A percentile compares a stretch with the other conserved stretches of the same genome.
Conservation (phyloP, 2,888 invertebrate genomes). For the Eristalinus aeneus region DNA sequence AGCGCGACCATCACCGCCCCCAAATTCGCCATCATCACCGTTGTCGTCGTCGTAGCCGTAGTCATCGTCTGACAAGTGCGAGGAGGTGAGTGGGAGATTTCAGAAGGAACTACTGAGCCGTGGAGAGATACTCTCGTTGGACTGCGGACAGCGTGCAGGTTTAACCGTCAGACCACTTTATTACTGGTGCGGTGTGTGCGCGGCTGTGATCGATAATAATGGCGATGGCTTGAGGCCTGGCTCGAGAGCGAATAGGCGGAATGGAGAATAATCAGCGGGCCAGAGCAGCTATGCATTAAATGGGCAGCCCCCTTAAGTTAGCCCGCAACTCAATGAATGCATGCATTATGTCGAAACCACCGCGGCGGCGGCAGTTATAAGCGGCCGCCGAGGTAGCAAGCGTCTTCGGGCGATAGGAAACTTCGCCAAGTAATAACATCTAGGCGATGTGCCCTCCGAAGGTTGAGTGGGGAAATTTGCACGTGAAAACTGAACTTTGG, state of each 20-base stretch:
- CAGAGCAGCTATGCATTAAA: background rate
- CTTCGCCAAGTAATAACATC: no score
- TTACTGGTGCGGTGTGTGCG: constrained; percentile 23
- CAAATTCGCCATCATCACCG: no score
- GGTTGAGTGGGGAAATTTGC: no score
- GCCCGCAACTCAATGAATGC: background rate
- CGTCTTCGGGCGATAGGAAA: background rate
- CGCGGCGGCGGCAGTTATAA: background rate
- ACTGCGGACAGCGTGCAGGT: constrained; percentile 16
- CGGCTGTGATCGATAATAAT: constrained; percentile 57
- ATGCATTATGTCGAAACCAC: constrained; percentile 15
- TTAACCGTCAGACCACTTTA: constrained; percentile 47
- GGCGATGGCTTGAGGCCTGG: constrained; percentile 52
- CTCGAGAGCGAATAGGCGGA: background rate
- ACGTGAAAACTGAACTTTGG: no score
- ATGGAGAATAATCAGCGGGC: background rate
- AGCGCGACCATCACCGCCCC: no score
- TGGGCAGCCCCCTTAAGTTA: background rate
- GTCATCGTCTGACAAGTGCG: background rate
- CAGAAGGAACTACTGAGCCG: constrained; percentile 23
- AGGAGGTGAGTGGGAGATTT: background rate
- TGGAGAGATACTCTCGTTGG: background rate
- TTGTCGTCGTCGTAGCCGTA: constrained; percentile 2
- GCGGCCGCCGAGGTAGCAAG: background rate
- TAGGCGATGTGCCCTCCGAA: no score